These are phyloP conservation scores for Hydropsyche tenuis DNA, from an alignment of 1,140 invertebrate species.

Conservation along the genomic window DNA sequence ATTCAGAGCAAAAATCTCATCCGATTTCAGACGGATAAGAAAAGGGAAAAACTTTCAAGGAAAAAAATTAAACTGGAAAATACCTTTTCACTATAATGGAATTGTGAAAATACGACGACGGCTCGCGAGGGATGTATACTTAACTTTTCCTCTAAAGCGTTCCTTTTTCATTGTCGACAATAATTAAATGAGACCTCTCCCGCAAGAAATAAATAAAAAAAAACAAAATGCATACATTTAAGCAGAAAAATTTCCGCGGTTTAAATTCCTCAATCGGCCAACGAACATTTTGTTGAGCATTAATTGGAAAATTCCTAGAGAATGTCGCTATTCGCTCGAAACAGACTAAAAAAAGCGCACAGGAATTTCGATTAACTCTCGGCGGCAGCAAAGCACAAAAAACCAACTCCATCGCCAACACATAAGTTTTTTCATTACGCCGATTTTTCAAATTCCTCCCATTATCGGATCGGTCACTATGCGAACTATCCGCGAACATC, in stretches of 20 bases:
- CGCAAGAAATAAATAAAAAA: neutral
- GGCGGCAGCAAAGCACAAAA: neutral
- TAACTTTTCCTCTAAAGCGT: neutral
- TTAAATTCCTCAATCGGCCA: neutral
- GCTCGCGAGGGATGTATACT: neutral
- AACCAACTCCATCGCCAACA: neutral
- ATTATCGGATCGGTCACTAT: too few relatives aligned
- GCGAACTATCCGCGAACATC: too few relatives aligned
- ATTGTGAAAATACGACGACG: neutral
- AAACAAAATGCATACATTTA: neutral
- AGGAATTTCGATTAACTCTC: conserved; percentile 29
- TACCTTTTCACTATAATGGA: conserved; percentile 1
- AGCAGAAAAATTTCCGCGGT: neutral
- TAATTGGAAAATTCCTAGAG: conserved; percentile 22
- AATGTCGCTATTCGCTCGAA: conserved; percentile 6
- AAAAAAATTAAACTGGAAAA: neutral
- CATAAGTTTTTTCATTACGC: neutral
- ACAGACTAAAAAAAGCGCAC: conserved; percentile 26
- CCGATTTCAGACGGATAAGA: neutral
- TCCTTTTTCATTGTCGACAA: neutral
- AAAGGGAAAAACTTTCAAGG: neutral
- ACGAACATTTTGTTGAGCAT: neutral
- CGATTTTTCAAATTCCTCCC: too few relatives aligned
- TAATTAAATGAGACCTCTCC: neutral
- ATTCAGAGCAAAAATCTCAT: conserved; percentile 1